Base-by-base conservation (phyloP, 23 tunicate species). In the Trididemnum miniatum region DNA sequence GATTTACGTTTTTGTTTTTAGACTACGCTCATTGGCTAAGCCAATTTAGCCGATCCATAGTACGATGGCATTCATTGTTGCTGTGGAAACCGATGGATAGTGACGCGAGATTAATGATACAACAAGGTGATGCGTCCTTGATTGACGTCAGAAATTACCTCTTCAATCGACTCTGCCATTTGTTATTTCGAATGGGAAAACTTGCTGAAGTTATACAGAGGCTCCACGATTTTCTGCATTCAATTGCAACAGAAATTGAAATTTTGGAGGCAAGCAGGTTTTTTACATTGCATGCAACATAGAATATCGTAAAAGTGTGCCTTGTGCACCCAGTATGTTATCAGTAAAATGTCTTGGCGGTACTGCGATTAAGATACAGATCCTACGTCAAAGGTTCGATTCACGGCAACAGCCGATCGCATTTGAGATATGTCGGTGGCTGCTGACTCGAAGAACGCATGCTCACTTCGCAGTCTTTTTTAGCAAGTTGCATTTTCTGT, bases 11-110 rank as follows among this genome's bases (percentile, higher is more conserved):
- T n/a, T n/a, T n/a, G n/a, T n/a, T 44, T 44, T 18, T 65, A 87
- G 99, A 87, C 40, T 74, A 72, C 27, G 97, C 99, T 38, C 97
- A 91, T 60, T 96, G 99, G 99, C 59, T 96, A 81, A 37, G 73
- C 27, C 50, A 71, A n/a, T 89, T 96, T 77, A 80, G 89, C 54
- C 33, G 76, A 28, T 89, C 94, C 0, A 81, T 86, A 34, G 57
- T 72, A 31, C 85, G 87, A 9, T 96, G 99, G 99, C 91, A 95
- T 39, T 85, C 99, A 25, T 39, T 96, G 65, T 76, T 89, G 63
- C 90, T 96, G 49, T 87, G 90, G 94, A 81, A 85, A 80, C 84
- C 81, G 0, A 76, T 91, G 26, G 94, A 91, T 57, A 73, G 78
- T 0, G 94, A 96, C 29, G 86, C 92, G 5, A 76, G 96, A 32